Conservation (phyloP, 1,140 invertebrate genomes). For the Anastrepha ludens region DNA sequence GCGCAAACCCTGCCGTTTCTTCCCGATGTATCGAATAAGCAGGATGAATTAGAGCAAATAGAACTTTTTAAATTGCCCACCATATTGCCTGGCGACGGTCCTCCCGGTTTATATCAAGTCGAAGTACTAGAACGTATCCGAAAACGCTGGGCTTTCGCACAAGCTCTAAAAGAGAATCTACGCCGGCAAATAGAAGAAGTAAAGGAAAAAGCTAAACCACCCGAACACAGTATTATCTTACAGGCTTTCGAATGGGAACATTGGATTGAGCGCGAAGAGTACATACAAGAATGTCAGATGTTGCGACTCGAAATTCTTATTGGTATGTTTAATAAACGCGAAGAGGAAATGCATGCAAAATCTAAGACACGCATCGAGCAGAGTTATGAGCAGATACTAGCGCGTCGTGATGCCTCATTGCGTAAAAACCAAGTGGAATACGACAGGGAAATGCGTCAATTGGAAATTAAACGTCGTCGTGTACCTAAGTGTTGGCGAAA, state of each 20-base stretch:
- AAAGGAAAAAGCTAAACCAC: slow-evolving; percentile 50
- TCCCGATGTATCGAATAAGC: slow-evolving; percentile 75
- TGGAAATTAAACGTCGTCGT: slow-evolving; percentile 58
- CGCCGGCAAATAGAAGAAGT: slow-evolving; percentile 56
- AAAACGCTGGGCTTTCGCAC: slow-evolving; percentile 69
- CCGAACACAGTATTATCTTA: slow-evolving; percentile 56
- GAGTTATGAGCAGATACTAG: slow-evolving; percentile 69
- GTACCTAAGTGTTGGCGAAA: slow-evolving; percentile 63
- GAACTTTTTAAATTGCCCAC: slow-evolving; percentile 66
- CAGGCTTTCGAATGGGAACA: slow-evolving; percentile 73
- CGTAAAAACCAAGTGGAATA: slow-evolving; percentile 71
- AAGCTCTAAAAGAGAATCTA: slow-evolving; percentile 62
- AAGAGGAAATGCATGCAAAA: slow-evolving; percentile 70
- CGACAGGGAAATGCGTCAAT: slow-evolving; percentile 68
- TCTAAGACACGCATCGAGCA: slow-evolving; percentile 73
- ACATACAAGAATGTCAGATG: slow-evolving; percentile 78
- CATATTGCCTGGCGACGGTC: slow-evolving; percentile 61
- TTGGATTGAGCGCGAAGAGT: slow-evolving; percentile 73
- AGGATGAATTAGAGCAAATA: slow-evolving; percentile 58
- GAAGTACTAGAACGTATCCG: slow-evolving; percentile 69
- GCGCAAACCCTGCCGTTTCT: slow-evolving; percentile 85
- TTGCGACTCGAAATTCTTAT: slow-evolving; percentile 76
- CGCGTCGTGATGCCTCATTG: slow-evolving; percentile 71
- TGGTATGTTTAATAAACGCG: slow-evolving; percentile 71
- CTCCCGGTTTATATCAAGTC: slow-evolving; percentile 67